Evolutionary conservation across 1,140 invertebrate species (phyloP).

Genomic region (Microvelia longipes): DNA sequence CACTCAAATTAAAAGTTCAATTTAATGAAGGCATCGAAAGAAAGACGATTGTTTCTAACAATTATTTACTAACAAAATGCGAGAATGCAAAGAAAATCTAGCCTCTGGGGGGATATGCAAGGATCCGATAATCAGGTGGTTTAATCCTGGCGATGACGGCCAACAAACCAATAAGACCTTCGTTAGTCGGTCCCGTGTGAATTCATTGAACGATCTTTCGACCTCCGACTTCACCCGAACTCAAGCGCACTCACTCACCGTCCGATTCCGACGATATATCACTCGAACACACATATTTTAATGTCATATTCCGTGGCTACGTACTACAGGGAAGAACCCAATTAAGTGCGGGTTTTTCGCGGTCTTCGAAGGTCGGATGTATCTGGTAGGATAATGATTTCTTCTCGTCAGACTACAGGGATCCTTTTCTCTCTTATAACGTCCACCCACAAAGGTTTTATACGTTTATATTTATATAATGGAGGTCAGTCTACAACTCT

Average conservation of each 20-base stretch:
- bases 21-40: too few relatives aligned
- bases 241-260: background rate
- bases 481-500: background rate
- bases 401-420: background rate
- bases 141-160: background rate
- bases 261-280: background rate
- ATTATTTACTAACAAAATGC: too few relatives aligned
- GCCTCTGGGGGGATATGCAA: background rate
- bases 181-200: background rate
- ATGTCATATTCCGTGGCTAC: background rate
- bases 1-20: too few relatives aligned
- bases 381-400: background rate
- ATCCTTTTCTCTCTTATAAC: too few relatives aligned
- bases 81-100: background rate
- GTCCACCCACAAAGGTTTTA: background rate
- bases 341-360: background rate
- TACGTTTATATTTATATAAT: background rate
- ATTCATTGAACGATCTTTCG: background rate
- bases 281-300: background rate
- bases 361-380: background rate
- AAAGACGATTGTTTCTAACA: too few relatives aligned
- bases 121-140: background rate
- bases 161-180: background rate
- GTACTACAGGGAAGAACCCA: background rate
- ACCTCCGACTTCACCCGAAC: background rate